Evolutionary conservation across 2,113 vertebrate species (phyloP).

Genomic region (Dromiciops gliroides): DNA sequence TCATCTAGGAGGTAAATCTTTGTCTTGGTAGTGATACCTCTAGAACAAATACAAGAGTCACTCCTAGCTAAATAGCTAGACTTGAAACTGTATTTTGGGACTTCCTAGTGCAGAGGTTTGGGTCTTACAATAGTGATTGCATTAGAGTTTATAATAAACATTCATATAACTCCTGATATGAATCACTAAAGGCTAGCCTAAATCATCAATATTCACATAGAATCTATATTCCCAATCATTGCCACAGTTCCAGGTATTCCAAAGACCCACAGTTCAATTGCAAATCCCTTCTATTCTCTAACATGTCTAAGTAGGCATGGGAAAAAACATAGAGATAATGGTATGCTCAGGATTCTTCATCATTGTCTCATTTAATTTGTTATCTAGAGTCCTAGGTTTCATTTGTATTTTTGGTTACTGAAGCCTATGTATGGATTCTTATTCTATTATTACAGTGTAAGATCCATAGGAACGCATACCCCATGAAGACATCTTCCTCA

Average conservation of each 20-base stretch:
- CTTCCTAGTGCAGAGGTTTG: background rate
- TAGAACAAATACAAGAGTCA: background rate
- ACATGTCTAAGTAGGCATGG: background rate
- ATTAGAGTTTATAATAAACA: background rate
- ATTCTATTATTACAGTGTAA: background rate
- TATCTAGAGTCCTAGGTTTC: background rate
- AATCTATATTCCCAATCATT: background rate
- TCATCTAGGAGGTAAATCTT: too few species aligned
- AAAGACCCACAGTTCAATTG: background rate
- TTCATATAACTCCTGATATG: background rate
- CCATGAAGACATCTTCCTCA: background rate
- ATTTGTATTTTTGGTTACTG: background rate
- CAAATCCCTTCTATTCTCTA: background rate
- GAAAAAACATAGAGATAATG: background rate
- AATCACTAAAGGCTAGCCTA: background rate
- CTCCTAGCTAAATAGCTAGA: background rate
- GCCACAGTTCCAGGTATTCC: background rate
- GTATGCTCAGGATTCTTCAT: background rate
- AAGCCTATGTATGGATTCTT: background rate
- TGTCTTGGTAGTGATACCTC: too few species aligned
- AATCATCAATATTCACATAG: background rate
- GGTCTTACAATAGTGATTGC: background rate
- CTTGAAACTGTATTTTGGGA: background rate
- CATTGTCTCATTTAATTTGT: background rate
- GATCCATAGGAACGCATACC: background rate